Evolutionary conservation across 2,888 invertebrate species (phyloP), one percentile per base, ranked within the genome.

Genomic region (Griposia aprilina): DNA sequence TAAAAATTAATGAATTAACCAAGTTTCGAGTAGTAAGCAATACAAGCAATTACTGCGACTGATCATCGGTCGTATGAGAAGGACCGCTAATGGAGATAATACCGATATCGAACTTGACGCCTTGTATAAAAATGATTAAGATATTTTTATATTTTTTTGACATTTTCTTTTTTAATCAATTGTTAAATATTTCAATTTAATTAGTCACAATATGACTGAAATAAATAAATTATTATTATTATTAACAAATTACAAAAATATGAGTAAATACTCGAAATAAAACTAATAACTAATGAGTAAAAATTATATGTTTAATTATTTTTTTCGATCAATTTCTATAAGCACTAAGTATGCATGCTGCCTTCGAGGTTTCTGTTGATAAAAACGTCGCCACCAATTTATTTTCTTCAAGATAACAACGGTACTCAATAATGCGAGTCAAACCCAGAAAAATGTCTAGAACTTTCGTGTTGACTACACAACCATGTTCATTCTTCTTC

Each of bases 401-500:
- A 26, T 55, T 55, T 74, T 10, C 13, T 50, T 73, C 15, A 50
- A 71, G 17, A 4, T 23, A 45, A 17, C 17, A 50, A 26, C 3
- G 10, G 3, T 20, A 20, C 23, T 41, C 26, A n/a, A 74, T 57
- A 17, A n/a, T 20, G 30, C 8, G 5, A 48, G 4, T 59, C 45
- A 20, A 41, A 17, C 20, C 26, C 41, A 26, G n/a, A 62, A 13
- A 15, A 23, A 23, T 57, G n/a, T 57, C 23, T 20, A 26, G 3
- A 20, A 26, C 17, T 41, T 60, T 15, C 30, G 45, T 45, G 15
- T 75, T 23, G 48, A 50, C 36, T 77, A 77, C 50, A 60, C 50
- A 60, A 50, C 75, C 59, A 57, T 26, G 48, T 59, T 76, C 48
- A 76, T 36, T 76, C 77, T 76, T 75, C 77, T 50, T 20, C 74